Conservation (phyloP, 2,888 invertebrate species). For the Ceraclea dissimilis region DNA sequence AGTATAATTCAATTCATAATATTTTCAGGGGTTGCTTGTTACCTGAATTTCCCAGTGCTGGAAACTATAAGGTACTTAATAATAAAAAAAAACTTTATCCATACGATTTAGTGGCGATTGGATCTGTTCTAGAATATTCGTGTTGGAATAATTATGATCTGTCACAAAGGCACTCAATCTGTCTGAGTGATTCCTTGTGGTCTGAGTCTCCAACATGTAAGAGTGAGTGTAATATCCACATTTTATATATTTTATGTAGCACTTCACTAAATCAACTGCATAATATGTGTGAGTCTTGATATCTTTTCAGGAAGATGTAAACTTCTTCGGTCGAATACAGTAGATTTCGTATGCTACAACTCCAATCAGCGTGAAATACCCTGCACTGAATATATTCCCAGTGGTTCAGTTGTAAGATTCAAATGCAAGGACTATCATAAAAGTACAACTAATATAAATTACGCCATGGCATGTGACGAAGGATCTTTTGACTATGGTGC, state of each 20-base stretch:
- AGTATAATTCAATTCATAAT: too few species aligned
- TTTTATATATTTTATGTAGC: too few species aligned
- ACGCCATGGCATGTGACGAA: neutral
- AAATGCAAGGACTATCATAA: constrained; percentile 2
- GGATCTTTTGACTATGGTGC: constrained; percentile 3
- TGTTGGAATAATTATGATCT: constrained; percentile 1
- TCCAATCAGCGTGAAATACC: neutral
- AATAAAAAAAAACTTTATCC: neutral
- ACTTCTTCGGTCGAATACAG: neutral
- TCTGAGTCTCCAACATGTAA: neutral
- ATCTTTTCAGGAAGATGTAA: constrained; percentile 4
- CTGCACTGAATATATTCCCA: neutral
- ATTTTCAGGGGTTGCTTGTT: neutral
- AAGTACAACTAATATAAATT: neutral
- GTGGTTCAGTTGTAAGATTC: neutral
- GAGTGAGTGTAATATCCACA: neutral
- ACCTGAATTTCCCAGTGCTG: constrained; percentile 1
- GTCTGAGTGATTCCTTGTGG: neutral
- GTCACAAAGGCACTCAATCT: neutral
- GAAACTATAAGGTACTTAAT: neutral
- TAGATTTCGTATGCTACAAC: constrained; percentile 2
- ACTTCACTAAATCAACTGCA: too few species aligned
- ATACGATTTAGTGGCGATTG: neutral
- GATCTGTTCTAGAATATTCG: neutral
- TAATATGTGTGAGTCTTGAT: too few species aligned